These are phyloP conservation scores for Trematocara unimaculatum DNA, from an alignment of 2,113 vertebrate genomes.

Conservation along the genomic window DNA sequence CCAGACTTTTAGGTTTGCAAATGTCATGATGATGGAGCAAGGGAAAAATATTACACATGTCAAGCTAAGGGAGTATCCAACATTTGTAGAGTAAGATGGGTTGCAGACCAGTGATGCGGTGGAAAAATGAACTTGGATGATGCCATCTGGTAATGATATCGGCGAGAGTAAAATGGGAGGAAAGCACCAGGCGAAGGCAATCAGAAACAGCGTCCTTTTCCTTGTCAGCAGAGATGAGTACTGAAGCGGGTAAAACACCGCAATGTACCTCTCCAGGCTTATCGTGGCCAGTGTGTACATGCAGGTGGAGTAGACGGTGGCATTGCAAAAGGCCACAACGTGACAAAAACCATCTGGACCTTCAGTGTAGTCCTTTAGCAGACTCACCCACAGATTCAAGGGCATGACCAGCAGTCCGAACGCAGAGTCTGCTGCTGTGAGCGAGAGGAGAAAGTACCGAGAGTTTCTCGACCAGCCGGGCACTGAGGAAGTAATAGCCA, in stretches of 20 bases:
- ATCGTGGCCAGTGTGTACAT: conserved; percentile 80
- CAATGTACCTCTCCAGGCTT: conserved; percentile 78
- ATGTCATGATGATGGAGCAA: conserved; percentile 76
- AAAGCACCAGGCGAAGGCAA: conserved; percentile 77
- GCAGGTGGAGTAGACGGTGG: conserved; percentile 76
- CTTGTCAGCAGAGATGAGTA: conserved; percentile 73
- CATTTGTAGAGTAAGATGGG: conserved; percentile 77
- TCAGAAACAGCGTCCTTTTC: conserved; percentile 63
- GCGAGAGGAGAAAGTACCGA: conserved; percentile 76
- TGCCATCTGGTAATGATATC: conserved; percentile 69
- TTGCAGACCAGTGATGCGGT: conserved; percentile 79
- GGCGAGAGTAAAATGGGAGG: conserved; percentile 72
- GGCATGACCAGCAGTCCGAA: conserved; percentile 81
- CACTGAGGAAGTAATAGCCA: conserved; percentile 77
- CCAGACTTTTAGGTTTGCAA: conserved; percentile 78
- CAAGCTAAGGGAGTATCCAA: conserved; percentile 70
- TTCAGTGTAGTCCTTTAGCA: conserved; percentile 65
- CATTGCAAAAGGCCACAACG: conserved; percentile 75
- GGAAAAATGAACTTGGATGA: conserved; percentile 79
- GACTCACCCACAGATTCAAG: conserved; percentile 76
- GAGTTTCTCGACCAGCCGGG: conserved; percentile 80
- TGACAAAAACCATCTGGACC: conserved; percentile 74
- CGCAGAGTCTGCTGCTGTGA: conserved; percentile 78
- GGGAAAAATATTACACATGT: conserved; percentile 79
- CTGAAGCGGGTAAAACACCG: conserved; percentile 77